Percentiles rank a stretch among this genome's conserved stretches.
phyloP scores from a whole-genome alignment of 2,888 invertebrate species.

The Anthophora plumipes region DNA sequence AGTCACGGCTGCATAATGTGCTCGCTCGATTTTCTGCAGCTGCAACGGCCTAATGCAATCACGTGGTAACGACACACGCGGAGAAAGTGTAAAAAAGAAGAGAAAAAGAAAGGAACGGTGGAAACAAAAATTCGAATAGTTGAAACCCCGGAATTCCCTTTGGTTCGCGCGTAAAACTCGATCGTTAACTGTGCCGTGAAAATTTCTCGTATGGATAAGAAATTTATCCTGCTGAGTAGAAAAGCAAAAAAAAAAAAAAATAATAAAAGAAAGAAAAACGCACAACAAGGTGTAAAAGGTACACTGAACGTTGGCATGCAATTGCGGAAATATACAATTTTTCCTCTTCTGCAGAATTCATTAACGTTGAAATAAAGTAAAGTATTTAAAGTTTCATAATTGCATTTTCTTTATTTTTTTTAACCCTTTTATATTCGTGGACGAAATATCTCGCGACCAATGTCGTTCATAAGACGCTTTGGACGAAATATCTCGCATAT shows the following conservation, averaged over 20 bases:
- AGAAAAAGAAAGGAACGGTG: not conserved
- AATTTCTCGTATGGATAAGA: not conserved
- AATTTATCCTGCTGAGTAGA: not conserved
- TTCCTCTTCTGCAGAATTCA: too few species aligned
- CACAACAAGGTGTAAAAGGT: too few species aligned
- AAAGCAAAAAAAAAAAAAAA: not conserved
- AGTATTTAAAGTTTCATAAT: too few species aligned
- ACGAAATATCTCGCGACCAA: too few species aligned
- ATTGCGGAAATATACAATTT: too few species aligned
- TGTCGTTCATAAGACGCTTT: too few species aligned
- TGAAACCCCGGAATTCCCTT: slow-evolving; percentile 21
- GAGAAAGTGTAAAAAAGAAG: slow-evolving; percentile 32
- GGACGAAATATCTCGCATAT: too few species aligned
- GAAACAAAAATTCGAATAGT: not conserved
- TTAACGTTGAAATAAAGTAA: too few species aligned
- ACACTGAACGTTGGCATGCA: too few species aligned
- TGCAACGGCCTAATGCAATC: slow-evolving; percentile 45
- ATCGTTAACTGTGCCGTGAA: not conserved
- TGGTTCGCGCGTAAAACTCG: not conserved
- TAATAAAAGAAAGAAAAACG: too few species aligned
- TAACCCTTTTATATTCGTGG: too few species aligned
- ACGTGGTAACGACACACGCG: slow-evolving; percentile 21
- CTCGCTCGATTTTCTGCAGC: slow-evolving; percentile 49
- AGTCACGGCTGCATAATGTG: slow-evolving; percentile 62
- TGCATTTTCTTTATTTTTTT: too few species aligned